These are phyloP conservation scores for Phocides pigmalion DNA, from an alignment of 1,140 invertebrate genomes.

Conservation along the genomic window DNA sequence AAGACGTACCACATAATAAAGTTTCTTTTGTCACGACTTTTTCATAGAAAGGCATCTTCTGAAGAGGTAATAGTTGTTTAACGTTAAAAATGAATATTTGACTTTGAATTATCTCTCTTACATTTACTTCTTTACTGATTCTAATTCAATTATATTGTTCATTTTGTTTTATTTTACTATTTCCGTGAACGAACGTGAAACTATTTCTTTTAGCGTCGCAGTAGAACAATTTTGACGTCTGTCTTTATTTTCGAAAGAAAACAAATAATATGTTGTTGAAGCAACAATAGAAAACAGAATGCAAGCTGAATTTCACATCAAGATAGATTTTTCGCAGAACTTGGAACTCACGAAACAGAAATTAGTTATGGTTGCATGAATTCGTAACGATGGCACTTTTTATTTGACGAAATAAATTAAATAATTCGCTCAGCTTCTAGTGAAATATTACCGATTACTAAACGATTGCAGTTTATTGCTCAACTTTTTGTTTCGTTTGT, in stretches of 20 bases:
- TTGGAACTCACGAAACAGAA: not conserved
- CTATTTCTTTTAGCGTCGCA: slow-evolving; percentile 3
- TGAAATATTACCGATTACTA: slow-evolving; percentile 1
- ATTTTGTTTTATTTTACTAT: slow-evolving; percentile 13
- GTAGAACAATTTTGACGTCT: not conserved
- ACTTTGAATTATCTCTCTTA: no score
- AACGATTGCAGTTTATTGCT: slow-evolving; percentile 5
- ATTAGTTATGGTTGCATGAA: slow-evolving; percentile 15
- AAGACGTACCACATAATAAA: no score
- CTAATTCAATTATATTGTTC: slow-evolving; percentile 14
- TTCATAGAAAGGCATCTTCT: no score
- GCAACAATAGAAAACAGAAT: slow-evolving; percentile 1
- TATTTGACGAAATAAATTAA: slow-evolving; percentile 3
- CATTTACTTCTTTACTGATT: not conserved
- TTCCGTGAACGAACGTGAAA: slow-evolving; percentile 7
- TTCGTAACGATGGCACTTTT: slow-evolving; percentile 3
- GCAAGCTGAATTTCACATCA: slow-evolving; percentile 17
- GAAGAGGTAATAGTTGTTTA: no score
- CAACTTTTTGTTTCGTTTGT: slow-evolving; percentile 6
- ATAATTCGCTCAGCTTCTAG: not conserved
- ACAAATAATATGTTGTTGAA: not conserved
- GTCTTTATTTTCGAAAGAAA: not conserved
- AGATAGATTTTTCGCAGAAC: slow-evolving; percentile 6
- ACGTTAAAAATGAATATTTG: no score
- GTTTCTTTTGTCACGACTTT: no score